Evolutionary conservation across 2,888 invertebrate genomes (phyloP), one percentile per base, ranked within the genome.

Genomic region (Cerastis leucographa): DNA sequence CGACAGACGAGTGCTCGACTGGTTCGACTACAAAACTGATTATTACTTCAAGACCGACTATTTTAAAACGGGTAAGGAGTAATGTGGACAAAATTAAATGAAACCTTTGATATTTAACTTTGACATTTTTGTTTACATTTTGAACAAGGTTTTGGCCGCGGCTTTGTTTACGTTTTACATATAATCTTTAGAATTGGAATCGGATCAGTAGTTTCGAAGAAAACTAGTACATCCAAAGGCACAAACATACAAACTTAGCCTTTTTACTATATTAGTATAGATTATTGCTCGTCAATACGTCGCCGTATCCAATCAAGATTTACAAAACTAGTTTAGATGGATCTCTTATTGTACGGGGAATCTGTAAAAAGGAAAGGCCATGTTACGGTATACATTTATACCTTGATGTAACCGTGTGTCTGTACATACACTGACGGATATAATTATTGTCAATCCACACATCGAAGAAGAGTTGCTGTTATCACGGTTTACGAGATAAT

Each of bases 1-100:
- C 69, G 97, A 98, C 85, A 94, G 94, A 44, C 91, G 89, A 29
- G 93, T 97, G 11, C 89, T 97, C 0, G 97, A 97, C 88, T 98
- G 98, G 98, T 94, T 89, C 35, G 93, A 95, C 66, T 82, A 90
- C 68, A 91, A 90, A 0, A 92, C 91, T 0, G 93, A 94, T 81
- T 94, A 92, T 76, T 95, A 89, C 76, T 95, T 95, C 74, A 77
- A 77, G 40, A n/a, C 19, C 0, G 44, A 62, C 17, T 76, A 80
- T 61, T 80, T 76, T 49, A 80, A 44, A 61, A 80, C 42, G 1
- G 25, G 42, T 61, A 51, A 35, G 35, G 35, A 59, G 40, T 51
- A 71, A 42, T 1, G 8, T 35, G 12, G 71, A 44, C 9, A 71
- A 42, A 51, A 71, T 49, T 6, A 71, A 76, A 42, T 59, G 29